Conservation (phyloP, 1,140 invertebrate genomes). For the Conus ventricosus region DNA sequence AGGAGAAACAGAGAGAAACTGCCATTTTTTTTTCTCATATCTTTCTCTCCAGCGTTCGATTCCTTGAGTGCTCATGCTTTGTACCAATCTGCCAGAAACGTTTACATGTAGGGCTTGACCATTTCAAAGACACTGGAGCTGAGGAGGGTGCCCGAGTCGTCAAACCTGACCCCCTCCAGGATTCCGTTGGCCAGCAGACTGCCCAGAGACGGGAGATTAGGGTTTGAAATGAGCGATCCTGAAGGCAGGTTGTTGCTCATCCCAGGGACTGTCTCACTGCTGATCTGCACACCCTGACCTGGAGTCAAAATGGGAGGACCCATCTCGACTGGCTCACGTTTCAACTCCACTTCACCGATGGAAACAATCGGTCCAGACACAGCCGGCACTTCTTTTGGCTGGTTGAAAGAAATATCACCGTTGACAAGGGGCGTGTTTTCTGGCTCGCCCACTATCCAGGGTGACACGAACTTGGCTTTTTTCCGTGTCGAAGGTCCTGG, state of each 20-base stretch:
- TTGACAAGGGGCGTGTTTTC: neutral
- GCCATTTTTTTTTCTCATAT: neutral
- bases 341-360: neutral
- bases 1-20: neutral
- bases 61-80: no score
- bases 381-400: neutral
- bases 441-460: slow-evolving; percentile 23
- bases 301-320: slow-evolving; percentile 6
- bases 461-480: slow-evolving; percentile 5
- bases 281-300: neutral
- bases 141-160: slow-evolving; percentile 20
- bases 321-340: slow-evolving; percentile 12
- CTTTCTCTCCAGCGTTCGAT: neutral
- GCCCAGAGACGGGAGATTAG: slow-evolving; percentile 3
- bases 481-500: neutral
- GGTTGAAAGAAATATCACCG: slow-evolving; percentile 7
- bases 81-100: no score
- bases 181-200: slow-evolving; percentile 11
- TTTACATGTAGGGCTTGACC: slow-evolving; percentile 26
- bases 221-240: neutral
- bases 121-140: slow-evolving; percentile 36
- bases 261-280: slow-evolving; percentile 15
- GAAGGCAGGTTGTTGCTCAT: slow-evolving; percentile 21
- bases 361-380: neutral
- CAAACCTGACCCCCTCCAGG: slow-evolving; percentile 26